Base-by-base conservation (phyloP, 2,113 vertebrate species). In the Copsychus sechellarum region DNA sequence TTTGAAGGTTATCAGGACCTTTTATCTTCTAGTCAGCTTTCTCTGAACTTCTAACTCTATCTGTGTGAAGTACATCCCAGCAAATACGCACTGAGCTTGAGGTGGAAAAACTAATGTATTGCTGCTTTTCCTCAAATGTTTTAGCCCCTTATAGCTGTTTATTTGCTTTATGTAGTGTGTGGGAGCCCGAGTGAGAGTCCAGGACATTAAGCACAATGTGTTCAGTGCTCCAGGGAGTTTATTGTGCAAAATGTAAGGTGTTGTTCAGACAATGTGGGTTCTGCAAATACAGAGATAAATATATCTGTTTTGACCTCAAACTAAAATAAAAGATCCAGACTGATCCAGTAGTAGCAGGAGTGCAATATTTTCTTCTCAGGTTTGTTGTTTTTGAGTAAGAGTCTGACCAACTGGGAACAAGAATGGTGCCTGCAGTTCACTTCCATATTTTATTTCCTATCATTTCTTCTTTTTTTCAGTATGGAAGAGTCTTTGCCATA, bases 1-100 rank as follows among this genome's bases (percentile, higher is more conserved):
- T 95, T 82, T 81, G 87, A 94, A 94, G 47, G 82, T 95, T 92
- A 91, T 94, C 76, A 62, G 72, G 48, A 88, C 31, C 53, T 88
- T 76, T 91, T 92, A 58, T 84, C 77, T 92, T 47, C 57, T 23
- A 62, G 65, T 90, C 86, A 51, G 79, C 81, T 91, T 91, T 56
- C 54, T 81, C 25, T 93, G 76, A 84, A 81, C 50, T 64, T 40
- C n/a, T 80, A 72, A 43, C 36, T 15, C n/a, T 60, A 2, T 66
- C 45, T 81, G 5, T 71, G 51, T 56, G 58, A 88, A 83, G 50
- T 70, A 80, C 42, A 62, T 76, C 22, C 16, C 42, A 70, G 67
- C 17, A 62, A 80, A 81, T 56, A 65, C 11, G 43, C 66, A 13
- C 24, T 53, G 60, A 86, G 56, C n/a, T 58, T 43, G n/a, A 58